These are phyloP conservation scores for Diarsia dahlii DNA, from an alignment of 2,888 invertebrate species.

Conservation along the genomic window DNA sequence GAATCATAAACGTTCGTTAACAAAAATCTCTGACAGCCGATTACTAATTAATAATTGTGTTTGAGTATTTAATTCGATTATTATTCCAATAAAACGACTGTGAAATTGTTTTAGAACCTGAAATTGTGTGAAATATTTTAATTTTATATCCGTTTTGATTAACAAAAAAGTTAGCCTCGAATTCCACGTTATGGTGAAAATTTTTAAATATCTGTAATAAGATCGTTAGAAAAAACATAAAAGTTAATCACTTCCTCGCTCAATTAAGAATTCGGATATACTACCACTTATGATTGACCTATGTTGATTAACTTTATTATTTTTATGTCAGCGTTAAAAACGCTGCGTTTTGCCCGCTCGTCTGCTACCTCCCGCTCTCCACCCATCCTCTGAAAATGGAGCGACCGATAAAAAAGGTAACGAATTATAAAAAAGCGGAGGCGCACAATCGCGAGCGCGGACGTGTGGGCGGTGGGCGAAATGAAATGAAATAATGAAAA, in stretches of 20 bases:
- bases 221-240: constrained; percentile 38
- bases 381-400: constrained; percentile 90
- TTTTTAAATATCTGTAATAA: constrained; percentile 45
- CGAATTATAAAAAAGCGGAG: constrained; percentile 91
- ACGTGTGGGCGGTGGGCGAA: constrained; percentile 90
- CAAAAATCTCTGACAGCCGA: constrained; percentile 62
- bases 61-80: constrained; percentile 66
- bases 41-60: constrained; percentile 67
- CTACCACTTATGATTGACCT: neutral
- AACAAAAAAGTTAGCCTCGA: constrained; percentile 54
- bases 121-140: constrained; percentile 67
- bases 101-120: constrained; percentile 65
- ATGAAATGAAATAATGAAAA: constrained; percentile 91
- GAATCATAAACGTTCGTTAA: constrained; percentile 70
- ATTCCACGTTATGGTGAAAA: constrained; percentile 58
- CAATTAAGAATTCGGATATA: constrained; percentile 39
- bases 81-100: constrained; percentile 65
- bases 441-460: constrained; percentile 90
- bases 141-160: constrained; percentile 52
- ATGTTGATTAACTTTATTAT: constrained; percentile 11
- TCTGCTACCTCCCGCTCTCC: constrained; percentile 71
- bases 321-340: constrained; percentile 40
- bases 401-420: constrained; percentile 91
- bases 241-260: constrained; percentile 46
- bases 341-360: constrained; percentile 75